A percentile compares a stretch with the other conserved stretches of the same genome.
Evolutionary conservation across 2,797 vertebrate species (phyloP).

Genomic region (Merluccius polli): DNA sequence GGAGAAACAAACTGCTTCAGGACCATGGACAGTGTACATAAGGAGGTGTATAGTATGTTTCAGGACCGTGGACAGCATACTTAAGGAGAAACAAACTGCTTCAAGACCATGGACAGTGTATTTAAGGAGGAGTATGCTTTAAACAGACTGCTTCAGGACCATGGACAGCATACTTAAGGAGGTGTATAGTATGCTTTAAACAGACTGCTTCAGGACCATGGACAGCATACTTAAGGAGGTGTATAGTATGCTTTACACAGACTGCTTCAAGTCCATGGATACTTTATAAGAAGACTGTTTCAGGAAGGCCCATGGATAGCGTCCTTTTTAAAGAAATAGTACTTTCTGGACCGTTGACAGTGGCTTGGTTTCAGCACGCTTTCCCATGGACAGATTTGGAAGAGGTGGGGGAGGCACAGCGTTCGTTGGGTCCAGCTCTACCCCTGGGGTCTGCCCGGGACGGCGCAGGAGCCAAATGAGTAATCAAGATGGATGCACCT

Average conservation of each 20-base stretch:
- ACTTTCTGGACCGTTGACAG: not conserved
- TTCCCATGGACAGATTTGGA: not conserved
- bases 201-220: not conserved
- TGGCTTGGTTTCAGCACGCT: not conserved
- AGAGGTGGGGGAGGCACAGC: not conserved
- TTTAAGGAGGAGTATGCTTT: no score
- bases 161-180: not conserved
- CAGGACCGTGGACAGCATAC: no score
- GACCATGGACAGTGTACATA: no score
- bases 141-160: not conserved
- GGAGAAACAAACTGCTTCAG: no score
- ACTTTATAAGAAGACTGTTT: not conserved
- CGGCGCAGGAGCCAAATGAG: not conserved
- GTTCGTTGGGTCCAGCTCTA: no score
- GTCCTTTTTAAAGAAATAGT: not conserved
- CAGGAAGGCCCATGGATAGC: not conserved
- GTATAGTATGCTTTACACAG: no score
- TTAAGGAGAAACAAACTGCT: not conserved
- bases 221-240: not conserved
- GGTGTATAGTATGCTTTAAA: not conserved
- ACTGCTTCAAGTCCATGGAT: not conserved
- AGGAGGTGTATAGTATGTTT: no score
- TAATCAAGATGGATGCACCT: not conserved
- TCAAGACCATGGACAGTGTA: not conserved
- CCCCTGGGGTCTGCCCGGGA: not conserved